Evolutionary conservation across 2,888 invertebrate species (phyloP).

Genomic region (Criorhina ranunculi): DNA sequence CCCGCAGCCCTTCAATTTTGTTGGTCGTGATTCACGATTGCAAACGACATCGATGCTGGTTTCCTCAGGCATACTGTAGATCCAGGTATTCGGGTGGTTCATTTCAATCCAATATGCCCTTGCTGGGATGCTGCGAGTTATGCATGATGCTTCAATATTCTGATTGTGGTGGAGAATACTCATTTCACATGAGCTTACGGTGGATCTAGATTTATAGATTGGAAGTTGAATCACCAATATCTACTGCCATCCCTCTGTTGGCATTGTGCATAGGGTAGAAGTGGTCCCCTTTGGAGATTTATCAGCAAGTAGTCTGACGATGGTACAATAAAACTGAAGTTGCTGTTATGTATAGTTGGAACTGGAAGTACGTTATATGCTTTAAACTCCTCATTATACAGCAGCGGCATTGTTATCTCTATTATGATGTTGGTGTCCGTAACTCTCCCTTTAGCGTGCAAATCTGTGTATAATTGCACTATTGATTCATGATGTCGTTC

Average conservation of each 20-base stretch:
- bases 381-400: conserved; percentile 24
- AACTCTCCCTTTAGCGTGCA: neutral
- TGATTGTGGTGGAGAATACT: conserved; percentile 1
- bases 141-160: neutral
- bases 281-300: conserved; percentile 9
- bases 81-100: conserved; percentile 3
- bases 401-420: conserved; percentile 1
- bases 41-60: conserved; percentile 12
- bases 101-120: conserved; percentile 8
- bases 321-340: neutral
- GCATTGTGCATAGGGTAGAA: neutral
- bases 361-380: neutral
- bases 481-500: conserved; percentile 19
- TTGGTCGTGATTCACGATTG: neutral
- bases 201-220: neutral
- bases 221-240: conserved; percentile 25
- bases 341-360: conserved; percentile 11
- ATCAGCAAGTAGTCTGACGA: conserved; percentile 2
- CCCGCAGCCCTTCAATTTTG: too few relatives aligned
- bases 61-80: neutral
- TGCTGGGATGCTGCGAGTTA: neutral
- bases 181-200: conserved; percentile 6
- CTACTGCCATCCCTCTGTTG: neutral
- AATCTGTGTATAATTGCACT: conserved; percentile 10
- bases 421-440: conserved; percentile 18